Evolutionary conservation across 2,797 vertebrate genomes (phyloP).

Genomic region (Aulostomus chinensis): DNA sequence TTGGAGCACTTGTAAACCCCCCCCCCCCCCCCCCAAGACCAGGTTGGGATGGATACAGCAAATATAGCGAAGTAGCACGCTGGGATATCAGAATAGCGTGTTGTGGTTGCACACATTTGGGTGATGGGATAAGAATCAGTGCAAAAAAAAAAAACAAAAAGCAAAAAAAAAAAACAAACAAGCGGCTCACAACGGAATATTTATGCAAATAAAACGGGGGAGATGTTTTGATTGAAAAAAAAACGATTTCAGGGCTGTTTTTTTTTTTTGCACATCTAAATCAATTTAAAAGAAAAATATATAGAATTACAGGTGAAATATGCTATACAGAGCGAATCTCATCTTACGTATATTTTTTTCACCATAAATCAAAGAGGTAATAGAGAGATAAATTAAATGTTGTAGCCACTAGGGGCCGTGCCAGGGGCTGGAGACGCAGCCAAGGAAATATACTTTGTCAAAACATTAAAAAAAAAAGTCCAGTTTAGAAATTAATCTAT

Average conservation of each 20-base stretch:
- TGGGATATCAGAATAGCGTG: slow-evolving; percentile 31
- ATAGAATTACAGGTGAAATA: no score
- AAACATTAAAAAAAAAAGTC: slow-evolving; percentile 18
- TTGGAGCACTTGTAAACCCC: slow-evolving; percentile 81
- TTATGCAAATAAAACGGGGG: no score
- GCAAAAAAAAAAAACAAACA: no score
- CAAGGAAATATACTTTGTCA: slow-evolving; percentile 6
- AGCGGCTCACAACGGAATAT: no score
- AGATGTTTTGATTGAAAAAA: no score
- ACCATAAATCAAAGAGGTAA: no score
- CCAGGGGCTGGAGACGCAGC: slow-evolving; percentile 42
- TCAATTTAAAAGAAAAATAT: no score
- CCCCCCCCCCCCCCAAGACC: slow-evolving; percentile 35
- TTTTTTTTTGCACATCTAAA: no score
- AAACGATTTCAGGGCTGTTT: no score
- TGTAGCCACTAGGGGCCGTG: slow-evolving; percentile 80
- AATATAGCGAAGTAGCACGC: slow-evolving; percentile 35
- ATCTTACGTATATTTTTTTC: neutral
- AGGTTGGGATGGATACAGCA: slow-evolving; percentile 47
- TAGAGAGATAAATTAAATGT: slow-evolving; percentile 14
- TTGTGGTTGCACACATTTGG: slow-evolving; percentile 20
- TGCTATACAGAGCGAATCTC: no score
- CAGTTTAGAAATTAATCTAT: no score
- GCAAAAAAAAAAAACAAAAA: slow-evolving; percentile 6
- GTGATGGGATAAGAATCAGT: slow-evolving; percentile 14